Evolutionary conservation across 2,888 invertebrate species (phyloP), one percentile per base, ranked within the genome.

Genomic region (Acleris holmiana): DNA sequence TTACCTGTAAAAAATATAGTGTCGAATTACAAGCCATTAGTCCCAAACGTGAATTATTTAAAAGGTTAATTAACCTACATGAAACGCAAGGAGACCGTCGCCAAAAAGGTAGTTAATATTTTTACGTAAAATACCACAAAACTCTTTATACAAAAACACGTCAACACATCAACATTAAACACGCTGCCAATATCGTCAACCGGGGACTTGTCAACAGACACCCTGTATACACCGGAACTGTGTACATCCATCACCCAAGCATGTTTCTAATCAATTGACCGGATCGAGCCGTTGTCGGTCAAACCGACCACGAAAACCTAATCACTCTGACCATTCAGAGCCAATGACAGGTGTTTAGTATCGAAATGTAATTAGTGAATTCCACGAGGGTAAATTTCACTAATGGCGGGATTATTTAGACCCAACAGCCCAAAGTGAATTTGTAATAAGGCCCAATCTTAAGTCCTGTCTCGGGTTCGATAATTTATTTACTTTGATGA

Each of bases 261-360:
- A 61, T 63, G 63, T 70, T 68, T 68, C 74, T 79, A 83, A 86
- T 85, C 86, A 89, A 88, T 85, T 80, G 84, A 76, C 76, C 80
- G 79, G 68, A 78, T 78, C 76, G 77, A 77, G 75, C 80, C 78
- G 78, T 76, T 78, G 76, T 79, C 78, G 81, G 78, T 80, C 83
- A 79, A 82, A 82, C 79, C 74, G 74, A 83, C 85, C 84, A 76
- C 78, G 76, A 75, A 78, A 83, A 72, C 77, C 78, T 80, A 82
- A 87, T 88, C 82, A 86, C 77, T 69, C 78, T 68, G 71, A 74
- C 72, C 71, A 74, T 70, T 70, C 64, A 64, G 68, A 79, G 83
- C 79, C 80, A 78, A 80, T 82, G 85, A 84, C 87, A 89, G 86
- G 82, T 83, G 80, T 83, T 86, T 79, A 79, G 82, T 77, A 80